Evolutionary conservation across 92 coral and sea anemone species (phyloP).

Genomic region (Epizoanthus scotinus): DNA sequence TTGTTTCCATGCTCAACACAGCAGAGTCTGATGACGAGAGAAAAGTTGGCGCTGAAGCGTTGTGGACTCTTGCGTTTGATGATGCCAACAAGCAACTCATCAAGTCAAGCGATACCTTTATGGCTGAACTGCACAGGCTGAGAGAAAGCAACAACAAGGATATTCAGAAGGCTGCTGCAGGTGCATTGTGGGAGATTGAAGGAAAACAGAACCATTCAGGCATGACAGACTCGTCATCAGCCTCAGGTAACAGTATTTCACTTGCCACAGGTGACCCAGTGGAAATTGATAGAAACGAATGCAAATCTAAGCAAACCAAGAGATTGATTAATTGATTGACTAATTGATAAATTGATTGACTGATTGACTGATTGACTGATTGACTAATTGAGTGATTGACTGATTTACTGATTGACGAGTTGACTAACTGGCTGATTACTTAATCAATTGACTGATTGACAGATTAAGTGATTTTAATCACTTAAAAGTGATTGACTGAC

Average conservation of each 20-base stretch:
- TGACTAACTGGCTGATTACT: too few species aligned
- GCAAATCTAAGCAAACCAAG: too few species aligned
- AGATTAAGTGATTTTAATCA: too few species aligned
- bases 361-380: too few species aligned
- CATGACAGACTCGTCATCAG: too few species aligned
- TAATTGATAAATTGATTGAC: too few species aligned
- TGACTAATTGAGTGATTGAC: too few species aligned
- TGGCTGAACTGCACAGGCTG: slow-evolving; percentile 52
- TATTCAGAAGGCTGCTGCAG: slow-evolving; percentile 64
- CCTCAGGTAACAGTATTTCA: too few species aligned
- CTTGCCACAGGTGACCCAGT: background rate
- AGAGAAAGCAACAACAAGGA: slow-evolving; percentile 34
- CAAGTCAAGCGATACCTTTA: slow-evolving; percentile 9
- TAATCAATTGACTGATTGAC: too few species aligned
- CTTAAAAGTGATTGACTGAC: too few species aligned
- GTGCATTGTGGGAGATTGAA: slow-evolving; percentile 79
- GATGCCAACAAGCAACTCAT: slow-evolving; percentile 57
- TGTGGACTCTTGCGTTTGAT: slow-evolving; percentile 82
- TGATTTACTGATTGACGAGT: too few species aligned
- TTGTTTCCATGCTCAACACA: slow-evolving; percentile 53
- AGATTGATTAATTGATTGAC: too few species aligned
- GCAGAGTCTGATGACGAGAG: slow-evolving; percentile 56
- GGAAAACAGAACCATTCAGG: slow-evolving; percentile 58
- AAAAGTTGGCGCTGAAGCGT: slow-evolving; percentile 47
- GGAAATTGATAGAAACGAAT: background rate